Percentiles rank a stretch among this genome's conserved stretches.
phyloP scores from a whole-genome alignment of 2,797 vertebrate genomes.

The Spinus olivaceus region DNA sequence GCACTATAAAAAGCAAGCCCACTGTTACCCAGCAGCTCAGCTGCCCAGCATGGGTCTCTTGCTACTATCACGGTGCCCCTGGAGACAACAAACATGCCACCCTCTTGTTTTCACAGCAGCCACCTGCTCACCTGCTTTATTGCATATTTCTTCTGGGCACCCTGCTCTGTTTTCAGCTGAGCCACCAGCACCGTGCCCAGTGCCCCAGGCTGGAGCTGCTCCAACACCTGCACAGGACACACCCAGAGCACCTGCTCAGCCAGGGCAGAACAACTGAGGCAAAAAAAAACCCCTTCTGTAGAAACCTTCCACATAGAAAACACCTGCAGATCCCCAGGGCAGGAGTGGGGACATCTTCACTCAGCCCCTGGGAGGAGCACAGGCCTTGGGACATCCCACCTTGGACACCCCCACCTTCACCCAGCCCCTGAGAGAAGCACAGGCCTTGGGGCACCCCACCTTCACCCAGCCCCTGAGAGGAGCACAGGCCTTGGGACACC shows the following conservation, averaged over 20 bases:
- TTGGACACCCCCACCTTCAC: no score
- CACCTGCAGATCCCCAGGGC: fast-evolving
- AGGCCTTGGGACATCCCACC: no score
- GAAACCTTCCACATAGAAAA: background rate
- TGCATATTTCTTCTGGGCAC: background rate
- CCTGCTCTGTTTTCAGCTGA: background rate
- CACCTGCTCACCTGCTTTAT: slow-evolving; percentile 72
- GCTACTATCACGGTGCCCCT: fast-evolving
- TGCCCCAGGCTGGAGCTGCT: slow-evolving; percentile 28
- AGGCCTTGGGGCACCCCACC: no score
- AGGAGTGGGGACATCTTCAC: fast-evolving
- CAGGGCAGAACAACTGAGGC: background rate
- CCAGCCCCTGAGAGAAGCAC: no score
- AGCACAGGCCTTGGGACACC: background rate
- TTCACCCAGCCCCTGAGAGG: background rate
- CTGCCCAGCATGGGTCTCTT: fast-evolving
- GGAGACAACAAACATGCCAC: background rate
- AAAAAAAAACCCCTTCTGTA: background rate
- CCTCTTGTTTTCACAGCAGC: background rate
- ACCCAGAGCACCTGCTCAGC: background rate
- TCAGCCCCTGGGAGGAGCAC: fast-evolving
- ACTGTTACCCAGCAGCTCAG: background rate
- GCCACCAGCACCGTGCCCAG: slow-evolving; percentile 64
- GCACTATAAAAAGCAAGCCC: fast-evolving
- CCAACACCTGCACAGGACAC: slow-evolving; percentile 53